Base-by-base conservation (phyloP, 2,797 vertebrate genomes). In the Rhabdomys pumilio region DNA sequence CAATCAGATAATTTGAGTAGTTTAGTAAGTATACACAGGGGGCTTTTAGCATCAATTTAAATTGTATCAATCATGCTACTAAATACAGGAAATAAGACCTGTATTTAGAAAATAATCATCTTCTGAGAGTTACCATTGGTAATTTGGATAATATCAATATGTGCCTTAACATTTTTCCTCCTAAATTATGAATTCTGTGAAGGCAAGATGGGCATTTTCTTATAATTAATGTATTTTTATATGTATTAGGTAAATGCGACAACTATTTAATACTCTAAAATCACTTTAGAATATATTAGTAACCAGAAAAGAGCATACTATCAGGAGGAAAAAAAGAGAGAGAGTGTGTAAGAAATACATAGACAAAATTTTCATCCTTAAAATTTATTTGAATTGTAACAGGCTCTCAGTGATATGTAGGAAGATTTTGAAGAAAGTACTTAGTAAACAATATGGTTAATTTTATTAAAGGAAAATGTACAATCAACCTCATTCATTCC, bases 401-500 rank as follows among this genome's bases (percentile, higher is more conserved):
- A 34, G 41, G 22, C 61, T 31, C 41, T 80, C n/a, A 65, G 20
- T 57, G 76, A 77, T 31, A 6, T 50, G 2, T 38, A 50, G 4
- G 26, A 77, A 88, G 47, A 95, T 82, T 65, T 93, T 96, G 82
- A 92, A 96, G 55, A 95, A 88, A 73, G 31, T 55, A 47, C 77
- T 63, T 80, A 85, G 91, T 93, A 82, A 92, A 94, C 89, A 88
- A 94, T 59, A 13, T 80, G 55, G 76, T 92, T 87, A 65, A 72
- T 88, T 94, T 67, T 94, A 83, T 95, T 95, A 94, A 92, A 92
- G 88, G 80, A 94, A 97, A 97, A 95, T 85, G 14, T 41, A 6
- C 80, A 95, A 83, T 93, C 93, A 82, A 84, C 76, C 89, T 93
- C 89, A 95, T 93, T 94, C 89, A 95, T 96, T 97, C 61, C 93